Evolutionary conservation across 2,797 vertebrate genomes (phyloP), one percentile per base, ranked within the genome.

Genomic region (Corythornis leucogaster): DNA sequence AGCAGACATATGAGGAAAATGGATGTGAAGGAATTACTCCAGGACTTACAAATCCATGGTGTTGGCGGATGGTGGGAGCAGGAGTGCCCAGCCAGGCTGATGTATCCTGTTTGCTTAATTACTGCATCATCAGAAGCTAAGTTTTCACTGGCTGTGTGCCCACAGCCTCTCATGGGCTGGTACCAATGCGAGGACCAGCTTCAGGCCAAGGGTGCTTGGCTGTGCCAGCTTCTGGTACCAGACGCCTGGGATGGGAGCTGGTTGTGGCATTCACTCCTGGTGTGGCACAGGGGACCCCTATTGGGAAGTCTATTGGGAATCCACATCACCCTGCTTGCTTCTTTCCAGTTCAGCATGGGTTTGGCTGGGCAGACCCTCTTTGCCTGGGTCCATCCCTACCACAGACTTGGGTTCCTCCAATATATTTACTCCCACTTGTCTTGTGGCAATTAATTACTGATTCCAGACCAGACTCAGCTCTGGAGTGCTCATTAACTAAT

Each of bases 401-500:
- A 69, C 51, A 66, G 79, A 46, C 1, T 0, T 4, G 6, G 16
- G 9, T 73, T 91, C 48, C 59, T 85, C 43, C 61, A 45, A 1
- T 53, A 26, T 33, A 45, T 73, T 81, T 74, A 21, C 24, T 70
- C 55, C 61, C 1, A 1, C 71, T 89, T 80, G 71, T 81, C 75
- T 93, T 66, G 59, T 84, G 87, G 85, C 59, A 89, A 86, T 80
- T 92, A 85, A 93, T 93, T 93, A 85, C 62, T 20, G 50, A 89
- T 92, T 95, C 82, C 87, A 89, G 82, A 85, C 57, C 77, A 93
- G 83, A 25, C 74, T 80, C 51, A 21, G 73, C 85, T 83, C 73
- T 89, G 69, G 81, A 95, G 84, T 68, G 61, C 87, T 95, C 2
- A 21, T 93, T 90, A 94, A 89, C 90, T 90, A 94, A 80, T 69